Base-by-base conservation (phyloP, 2,888 invertebrate genomes). In the Cenopis cana region DNA sequence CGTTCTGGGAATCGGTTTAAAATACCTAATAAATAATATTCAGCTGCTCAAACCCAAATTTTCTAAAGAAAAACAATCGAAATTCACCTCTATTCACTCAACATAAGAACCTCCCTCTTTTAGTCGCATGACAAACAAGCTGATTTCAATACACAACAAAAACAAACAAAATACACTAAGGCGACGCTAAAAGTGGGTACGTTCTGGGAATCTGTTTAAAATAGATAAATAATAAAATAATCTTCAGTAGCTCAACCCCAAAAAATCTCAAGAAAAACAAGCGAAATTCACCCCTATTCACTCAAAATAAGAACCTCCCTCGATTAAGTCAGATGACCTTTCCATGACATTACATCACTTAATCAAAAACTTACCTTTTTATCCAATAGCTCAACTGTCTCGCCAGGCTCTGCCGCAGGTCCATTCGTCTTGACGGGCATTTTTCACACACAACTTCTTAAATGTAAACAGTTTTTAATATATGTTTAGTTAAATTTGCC, bases 371-470 rank as follows among this genome's bases (percentile, higher is more conserved):
- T 81, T 79, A 93, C 93, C 89, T 91, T 92, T 79, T 88, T 88
- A 20, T 91, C 89, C 55, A 93, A 79, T 29, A 93, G 77, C 67
- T 87, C 85, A 57, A 93, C 89, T 5, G 85, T 91, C 77, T 93
- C 93, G 0, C 85, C 85, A 0, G 85, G 82, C 73, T 86, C 84
- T 29, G n/a, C n/a, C n/a, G 74, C 69, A 65, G 75, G 73, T 72
- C 81, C 82, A 62, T 76, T 76, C 49, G 56, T 74, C 71, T 85
- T 89, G 29, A 86, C 87, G 1, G 79, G 73, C 90, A 93, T 93
- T 78, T 77, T 82, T 66, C 71, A 74, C 66, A 55, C 52, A 14
- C 12, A 68, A 46, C 29, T 66, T 56, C 36, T 64, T 8, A 61
- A 61, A 24, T 20, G 56, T 20, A 55, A 29, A 61, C 41, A 36